Evolutionary conservation across 2,888 invertebrate species (phyloP).

Genomic region (Drosophila ezoana): DNA sequence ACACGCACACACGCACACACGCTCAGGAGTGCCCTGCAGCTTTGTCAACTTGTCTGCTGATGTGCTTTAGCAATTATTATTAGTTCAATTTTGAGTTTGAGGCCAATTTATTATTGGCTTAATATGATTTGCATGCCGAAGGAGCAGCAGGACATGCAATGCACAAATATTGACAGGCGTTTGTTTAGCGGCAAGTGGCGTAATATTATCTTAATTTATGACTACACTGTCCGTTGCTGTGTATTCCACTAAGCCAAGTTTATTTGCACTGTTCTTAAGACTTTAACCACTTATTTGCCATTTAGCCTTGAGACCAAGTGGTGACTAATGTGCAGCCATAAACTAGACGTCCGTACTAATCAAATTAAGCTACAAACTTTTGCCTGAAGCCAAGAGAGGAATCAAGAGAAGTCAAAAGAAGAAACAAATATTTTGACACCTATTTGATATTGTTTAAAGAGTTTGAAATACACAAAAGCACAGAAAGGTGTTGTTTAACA

Average conservation of each 20-base stretch:
- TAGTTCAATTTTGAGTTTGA: conserved; percentile 48
- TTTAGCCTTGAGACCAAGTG: conserved; percentile 4
- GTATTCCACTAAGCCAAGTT: conserved; percentile 13
- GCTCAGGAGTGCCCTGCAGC: conserved; percentile 23
- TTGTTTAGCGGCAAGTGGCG: conserved; percentile 41
- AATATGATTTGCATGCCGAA: conserved; percentile 35
- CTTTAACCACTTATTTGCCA: conserved; percentile 9
- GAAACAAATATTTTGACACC: no score
- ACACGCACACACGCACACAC: conserved; percentile 5
- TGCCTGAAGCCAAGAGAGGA: neutral
- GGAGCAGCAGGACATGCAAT: conserved; percentile 17
- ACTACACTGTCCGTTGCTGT: conserved; percentile 7
- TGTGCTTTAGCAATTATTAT: conserved; percentile 66
- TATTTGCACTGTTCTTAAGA: conserved; percentile 29
- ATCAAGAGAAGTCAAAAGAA: no score
- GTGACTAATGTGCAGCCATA: conserved; percentile 11
- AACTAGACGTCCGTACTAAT: conserved; percentile 18
- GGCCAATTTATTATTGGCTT: conserved; percentile 50
- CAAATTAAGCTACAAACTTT: conserved; percentile 17
- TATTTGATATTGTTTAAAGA: no score
- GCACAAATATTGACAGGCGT: conserved; percentile 45
- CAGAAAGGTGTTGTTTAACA: no score
- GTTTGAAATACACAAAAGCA: no score
- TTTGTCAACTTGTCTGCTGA: conserved; percentile 38
- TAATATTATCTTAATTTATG: conserved; percentile 57